Conservation (phyloP, 2,888 invertebrate genomes). For the Pollenia amentaria region DNA sequence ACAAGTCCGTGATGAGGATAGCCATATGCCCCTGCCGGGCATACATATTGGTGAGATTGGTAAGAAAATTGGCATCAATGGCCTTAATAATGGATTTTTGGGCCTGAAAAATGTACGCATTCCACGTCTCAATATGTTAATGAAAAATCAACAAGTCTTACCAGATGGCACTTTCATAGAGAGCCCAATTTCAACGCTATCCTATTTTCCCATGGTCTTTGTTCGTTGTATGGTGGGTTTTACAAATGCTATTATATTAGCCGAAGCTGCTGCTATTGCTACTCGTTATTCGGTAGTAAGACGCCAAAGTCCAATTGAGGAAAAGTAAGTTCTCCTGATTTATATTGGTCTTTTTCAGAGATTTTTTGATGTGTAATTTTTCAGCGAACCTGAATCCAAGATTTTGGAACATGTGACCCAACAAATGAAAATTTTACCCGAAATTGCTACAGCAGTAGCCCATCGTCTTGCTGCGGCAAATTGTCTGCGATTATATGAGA, state of each 20-base stretch:
- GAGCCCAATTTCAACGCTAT: slow-evolving; percentile 91
- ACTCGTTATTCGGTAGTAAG: slow-evolving; percentile 94
- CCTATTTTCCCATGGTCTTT: slow-evolving; percentile 94
- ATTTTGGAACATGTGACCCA: slow-evolving; percentile 96
- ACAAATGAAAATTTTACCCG: slow-evolving; percentile 94
- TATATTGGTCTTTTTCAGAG: neutral
- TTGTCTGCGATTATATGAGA: slow-evolving; percentile 89
- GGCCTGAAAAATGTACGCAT: slow-evolving; percentile 93
- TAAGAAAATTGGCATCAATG: slow-evolving; percentile 94
- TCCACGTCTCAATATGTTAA: slow-evolving; percentile 94
- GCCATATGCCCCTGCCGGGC: slow-evolving; percentile 93
- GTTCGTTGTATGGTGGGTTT: slow-evolving; percentile 92
- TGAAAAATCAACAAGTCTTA: slow-evolving; percentile 96
- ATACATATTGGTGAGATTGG: slow-evolving; percentile 97
- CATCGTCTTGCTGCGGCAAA: slow-evolving; percentile 89
- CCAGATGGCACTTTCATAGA: slow-evolving; percentile 94
- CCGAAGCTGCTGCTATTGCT: slow-evolving; percentile 93
- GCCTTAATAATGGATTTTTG: slow-evolving; percentile 95
- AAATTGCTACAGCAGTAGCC: slow-evolving; percentile 91
- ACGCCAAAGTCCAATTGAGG: slow-evolving; percentile 92
- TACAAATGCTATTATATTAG: slow-evolving; percentile 89
- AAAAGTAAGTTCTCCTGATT: slow-evolving; percentile 86
- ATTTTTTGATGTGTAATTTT: slow-evolving; percentile 74
- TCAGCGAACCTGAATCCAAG: slow-evolving; percentile 92
- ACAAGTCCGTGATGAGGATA: slow-evolving; percentile 93